Evolutionary conservation across 2,888 invertebrate genomes (phyloP).

Genomic region (Chironomus riparius): DNA sequence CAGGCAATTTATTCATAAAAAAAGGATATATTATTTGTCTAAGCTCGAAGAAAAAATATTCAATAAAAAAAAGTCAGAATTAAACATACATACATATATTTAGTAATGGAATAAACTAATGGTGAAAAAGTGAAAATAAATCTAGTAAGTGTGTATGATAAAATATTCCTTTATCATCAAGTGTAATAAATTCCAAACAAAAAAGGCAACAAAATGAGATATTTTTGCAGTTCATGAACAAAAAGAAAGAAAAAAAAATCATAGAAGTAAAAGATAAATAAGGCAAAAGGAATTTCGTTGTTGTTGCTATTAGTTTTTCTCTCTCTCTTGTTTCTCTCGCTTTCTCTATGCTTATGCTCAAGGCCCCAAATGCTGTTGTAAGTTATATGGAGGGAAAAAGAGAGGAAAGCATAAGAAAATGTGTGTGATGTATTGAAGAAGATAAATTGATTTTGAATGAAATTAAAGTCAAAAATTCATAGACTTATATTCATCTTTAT

Average conservation of each 20-base stretch:
- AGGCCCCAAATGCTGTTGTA: neutral
- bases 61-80: too few relatives aligned
- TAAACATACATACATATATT: too few relatives aligned
- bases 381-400: too few relatives aligned
- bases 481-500: neutral
- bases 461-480: constrained; percentile 6
- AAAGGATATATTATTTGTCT: too few relatives aligned
- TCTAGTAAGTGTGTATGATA: neutral
- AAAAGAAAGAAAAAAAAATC: neutral
- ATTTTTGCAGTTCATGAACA: neutral
- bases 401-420: neutral
- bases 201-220: neutral
- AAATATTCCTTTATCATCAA: neutral
- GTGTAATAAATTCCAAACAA: neutral
- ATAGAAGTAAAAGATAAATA: neutral
- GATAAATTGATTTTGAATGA: constrained; percentile 24
- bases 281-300: neutral
- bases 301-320: neutral
- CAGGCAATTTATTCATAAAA: too few relatives aligned
- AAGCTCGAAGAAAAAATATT: neutral
- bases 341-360: neutral
- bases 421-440: constrained; percentile 19
- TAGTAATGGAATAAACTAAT: too few relatives aligned
- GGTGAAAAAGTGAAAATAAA: neutral
- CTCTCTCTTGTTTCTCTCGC: neutral